phyloP scores from a whole-genome alignment of 2,888 invertebrate genomes.

The Ormyrus labotus region DNA sequence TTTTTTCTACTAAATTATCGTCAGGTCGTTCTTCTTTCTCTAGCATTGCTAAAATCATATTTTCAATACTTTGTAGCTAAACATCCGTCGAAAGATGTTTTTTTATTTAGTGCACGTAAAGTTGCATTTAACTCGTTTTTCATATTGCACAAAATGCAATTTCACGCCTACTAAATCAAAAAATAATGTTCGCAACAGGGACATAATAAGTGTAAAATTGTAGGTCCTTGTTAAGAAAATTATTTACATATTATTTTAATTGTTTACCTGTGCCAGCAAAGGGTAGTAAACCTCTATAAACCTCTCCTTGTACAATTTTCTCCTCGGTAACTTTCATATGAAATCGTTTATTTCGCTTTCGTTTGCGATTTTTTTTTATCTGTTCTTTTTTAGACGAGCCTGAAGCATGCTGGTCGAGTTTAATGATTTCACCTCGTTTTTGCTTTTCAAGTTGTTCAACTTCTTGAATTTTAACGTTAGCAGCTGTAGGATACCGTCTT shows the following conservation, averaged over 20 bases:
- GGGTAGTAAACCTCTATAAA: constrained; percentile 74
- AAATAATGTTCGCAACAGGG: no score
- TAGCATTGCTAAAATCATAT: constrained; percentile 15
- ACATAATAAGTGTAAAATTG: no score
- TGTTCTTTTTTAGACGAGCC: constrained; percentile 49
- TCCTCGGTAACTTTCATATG: neutral
- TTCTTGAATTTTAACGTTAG: constrained; percentile 82
- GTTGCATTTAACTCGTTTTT: no score
- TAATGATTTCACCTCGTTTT: constrained; percentile 85
- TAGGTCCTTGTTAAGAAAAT: neutral
- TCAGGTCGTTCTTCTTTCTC: constrained; percentile 1
- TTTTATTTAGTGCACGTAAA: no score
- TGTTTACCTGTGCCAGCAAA: constrained; percentile 77
- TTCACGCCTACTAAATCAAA: no score
- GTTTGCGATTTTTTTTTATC: constrained; percentile 69
- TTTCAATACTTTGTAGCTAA: neutral
- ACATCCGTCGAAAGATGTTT: no score
- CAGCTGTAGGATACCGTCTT: constrained; percentile 85
- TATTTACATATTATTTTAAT: neutral
- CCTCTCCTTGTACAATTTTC: constrained; percentile 47
- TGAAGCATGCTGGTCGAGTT: constrained; percentile 68
- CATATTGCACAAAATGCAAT: no score
- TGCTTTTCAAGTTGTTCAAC: constrained; percentile 82
- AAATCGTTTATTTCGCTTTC: constrained; percentile 64
- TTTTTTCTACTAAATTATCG: constrained; percentile 12